Evolutionary conservation across 2,888 invertebrate genomes (phyloP).

Genomic region (Incurvaria masculella): DNA sequence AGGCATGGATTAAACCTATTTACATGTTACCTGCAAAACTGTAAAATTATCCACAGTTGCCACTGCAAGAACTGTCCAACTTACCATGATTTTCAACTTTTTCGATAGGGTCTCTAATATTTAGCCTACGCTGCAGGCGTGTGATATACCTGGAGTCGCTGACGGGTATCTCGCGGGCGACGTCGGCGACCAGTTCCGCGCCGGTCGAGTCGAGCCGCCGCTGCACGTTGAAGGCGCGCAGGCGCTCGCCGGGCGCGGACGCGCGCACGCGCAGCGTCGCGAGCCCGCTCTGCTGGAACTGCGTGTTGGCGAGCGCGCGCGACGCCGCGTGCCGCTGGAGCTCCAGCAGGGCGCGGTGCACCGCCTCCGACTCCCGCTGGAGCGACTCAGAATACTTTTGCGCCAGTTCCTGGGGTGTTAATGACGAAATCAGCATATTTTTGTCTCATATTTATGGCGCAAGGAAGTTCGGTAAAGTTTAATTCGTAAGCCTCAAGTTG

Average conservation of each 20-base stretch:
- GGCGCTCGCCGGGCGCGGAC: slow-evolving; percentile 49
- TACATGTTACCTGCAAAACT: no score
- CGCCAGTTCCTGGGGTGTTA: slow-evolving; percentile 56
- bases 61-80: no score
- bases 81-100: no score
- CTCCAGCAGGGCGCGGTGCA: slow-evolving; percentile 56
- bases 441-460: no score
- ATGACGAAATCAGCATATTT: no score
- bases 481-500: no score
- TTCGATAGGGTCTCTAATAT: no score
- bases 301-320: slow-evolving; percentile 65
- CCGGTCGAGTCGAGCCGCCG: slow-evolving; percentile 52
- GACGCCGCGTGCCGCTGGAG: slow-evolving; percentile 69
- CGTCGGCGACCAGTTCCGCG: slow-evolving; percentile 49
- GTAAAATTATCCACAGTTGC: no score
- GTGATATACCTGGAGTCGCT: slow-evolving; percentile 33
- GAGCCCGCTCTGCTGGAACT: slow-evolving; percentile 66
- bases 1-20: no score
- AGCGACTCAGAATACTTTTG: slow-evolving; percentile 55
- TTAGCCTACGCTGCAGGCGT: no score
- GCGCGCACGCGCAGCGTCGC: slow-evolving; percentile 71
- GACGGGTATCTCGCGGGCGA: slow-evolving; percentile 48
- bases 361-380: slow-evolving; percentile 44
- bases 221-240: slow-evolving; percentile 51
- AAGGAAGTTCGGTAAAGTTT: no score